Conservation (phyloP, 2,888 invertebrate species). For the Dryobotodes eremita region DNA sequence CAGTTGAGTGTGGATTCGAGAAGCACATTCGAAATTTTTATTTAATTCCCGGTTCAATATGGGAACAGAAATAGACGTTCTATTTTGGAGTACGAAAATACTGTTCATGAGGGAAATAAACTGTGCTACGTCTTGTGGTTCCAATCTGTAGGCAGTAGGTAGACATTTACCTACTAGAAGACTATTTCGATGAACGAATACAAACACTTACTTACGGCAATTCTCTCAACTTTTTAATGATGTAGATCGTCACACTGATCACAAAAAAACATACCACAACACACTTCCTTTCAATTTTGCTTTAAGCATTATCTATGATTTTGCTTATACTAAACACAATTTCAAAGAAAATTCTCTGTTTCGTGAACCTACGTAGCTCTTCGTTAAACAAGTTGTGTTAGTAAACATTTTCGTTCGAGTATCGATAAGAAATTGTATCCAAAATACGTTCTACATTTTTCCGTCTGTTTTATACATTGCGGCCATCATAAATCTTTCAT, state of each 20-base stretch:
- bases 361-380: not conserved
- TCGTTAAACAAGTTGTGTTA: not conserved
- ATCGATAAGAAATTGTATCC: not conserved
- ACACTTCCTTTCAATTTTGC: not conserved
- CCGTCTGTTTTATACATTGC: not conserved
- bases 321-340: not conserved
- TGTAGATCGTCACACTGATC: not conserved
- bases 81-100: conserved; percentile 10
- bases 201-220: no score
- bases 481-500: conserved; percentile 46
- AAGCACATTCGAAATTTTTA: conserved; percentile 32
- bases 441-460: conserved; percentile 9
- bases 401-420: not conserved
- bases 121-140: not conserved
- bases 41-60: conserved; percentile 31
- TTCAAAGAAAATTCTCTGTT: not conserved
- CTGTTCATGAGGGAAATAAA: conserved; percentile 32
- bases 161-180: not conserved
- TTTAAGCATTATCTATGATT: not conserved
- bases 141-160: not conserved
- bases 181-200: not conserved
- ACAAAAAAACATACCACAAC: not conserved
- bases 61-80: conserved; percentile 22
- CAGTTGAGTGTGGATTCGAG: conserved; percentile 7
- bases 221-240: not conserved